Conservation (phyloP, 2,113 vertebrate genomes). For the Tapirus terrestris region DNA sequence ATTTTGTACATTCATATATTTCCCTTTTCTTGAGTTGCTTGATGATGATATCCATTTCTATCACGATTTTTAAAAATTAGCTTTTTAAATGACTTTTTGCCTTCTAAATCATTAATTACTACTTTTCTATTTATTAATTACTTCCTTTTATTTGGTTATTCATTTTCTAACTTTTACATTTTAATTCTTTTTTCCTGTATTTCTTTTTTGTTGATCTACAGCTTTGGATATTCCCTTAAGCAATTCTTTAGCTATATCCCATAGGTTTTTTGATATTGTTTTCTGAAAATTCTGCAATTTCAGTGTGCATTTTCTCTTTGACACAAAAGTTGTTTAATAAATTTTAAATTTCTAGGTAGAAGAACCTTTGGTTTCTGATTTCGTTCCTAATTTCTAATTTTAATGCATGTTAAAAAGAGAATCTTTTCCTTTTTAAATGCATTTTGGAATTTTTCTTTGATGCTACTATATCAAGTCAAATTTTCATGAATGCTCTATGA, state of each 20-base stretch:
- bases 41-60: background rate
- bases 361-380: background rate
- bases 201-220: background rate
- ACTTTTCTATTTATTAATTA: background rate
- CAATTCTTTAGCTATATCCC: background rate
- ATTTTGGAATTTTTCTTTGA: background rate
- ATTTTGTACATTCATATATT: background rate
- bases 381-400: background rate
- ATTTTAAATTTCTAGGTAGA: background rate
- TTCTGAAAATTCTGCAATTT: background rate
- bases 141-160: background rate
- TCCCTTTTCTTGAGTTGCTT: background rate
- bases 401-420: background rate
- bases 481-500: background rate
- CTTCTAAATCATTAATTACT: background rate
- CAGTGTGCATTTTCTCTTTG: background rate
- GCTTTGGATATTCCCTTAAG: background rate
- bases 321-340: background rate
- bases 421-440: background rate
- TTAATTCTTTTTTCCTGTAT: background rate
- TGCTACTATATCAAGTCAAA: background rate
- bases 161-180: background rate
- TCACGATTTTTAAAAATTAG: background rate
- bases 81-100: background rate
- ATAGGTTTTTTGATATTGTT: background rate